Evolutionary conservation across 2,888 invertebrate species (phyloP), one percentile per base, ranked within the genome.

Genomic region (Eilema griseolum): DNA sequence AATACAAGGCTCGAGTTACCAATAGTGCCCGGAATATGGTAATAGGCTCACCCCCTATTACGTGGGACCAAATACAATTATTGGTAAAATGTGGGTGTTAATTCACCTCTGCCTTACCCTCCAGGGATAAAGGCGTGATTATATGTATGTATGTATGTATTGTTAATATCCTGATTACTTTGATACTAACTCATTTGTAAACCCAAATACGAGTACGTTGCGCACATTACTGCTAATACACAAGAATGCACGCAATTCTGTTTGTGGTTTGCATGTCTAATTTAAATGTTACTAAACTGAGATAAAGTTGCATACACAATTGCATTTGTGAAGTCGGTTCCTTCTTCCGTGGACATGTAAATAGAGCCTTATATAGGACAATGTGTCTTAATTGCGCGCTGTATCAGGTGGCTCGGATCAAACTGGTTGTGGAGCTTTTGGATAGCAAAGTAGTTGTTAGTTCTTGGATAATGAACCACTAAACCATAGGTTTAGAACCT

Each of bases 321-420:
- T 16, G 16, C 20, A 28, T 26, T 61, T 31, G 28, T 20, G 8
- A 61, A 33, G n/a, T 20, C 28, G 28, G 20, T 28, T 61, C 26
- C 20, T 61, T 10, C n/a, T 61, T 20, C n/a, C 20, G 28, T 31
- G 10, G 28, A 10, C 16, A n/a, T 33, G 61, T 61, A 31, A n/a
- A 61, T 20, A 3, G 61, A 61, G 61, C 61, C 61, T 31, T 88
- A 87, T 84, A 79, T 80, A 78, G 85, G 82, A 90, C 90, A 90
- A 90, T 90, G 88, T 84, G 78, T 84, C 86, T 86, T 90, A 89
- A 90, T 90, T 90, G 88, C 77, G 74, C 52, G 83, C 85, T 78
- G 81, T 77, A 85, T 85, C 86, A 86, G 88, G 78, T 83, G 82
- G 73, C 66, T 69, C 69, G 73, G 80, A 77, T 77, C 76, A 80